Evolutionary conservation across 2,113 vertebrate genomes (phyloP), one percentile per base, ranked within the genome.

Genomic region (Mesoclemmys tuberculata): DNA sequence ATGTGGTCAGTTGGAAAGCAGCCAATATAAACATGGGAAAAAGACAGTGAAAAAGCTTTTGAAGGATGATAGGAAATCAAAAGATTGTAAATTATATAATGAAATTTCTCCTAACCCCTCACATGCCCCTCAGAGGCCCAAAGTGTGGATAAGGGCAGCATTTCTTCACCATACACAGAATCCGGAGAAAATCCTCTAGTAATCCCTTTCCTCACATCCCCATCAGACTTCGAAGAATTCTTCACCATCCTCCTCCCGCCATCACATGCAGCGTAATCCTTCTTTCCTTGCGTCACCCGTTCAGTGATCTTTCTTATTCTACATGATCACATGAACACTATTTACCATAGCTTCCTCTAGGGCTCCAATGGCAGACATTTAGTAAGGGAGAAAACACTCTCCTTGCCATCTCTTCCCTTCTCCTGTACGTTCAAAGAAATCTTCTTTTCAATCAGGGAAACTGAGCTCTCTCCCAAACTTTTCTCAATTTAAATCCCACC

Each of bases 181-280:
- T 46, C 71, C 35, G 79, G 82, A 79, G 90, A n/a, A 56, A 90
- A 87, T 94, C 89, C 87, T 80, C 94, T 79, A 90, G 56, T 55
- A 88, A 96, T 93, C 96, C 85, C n/a, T 64, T 84, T 77, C 79
- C 85, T 89, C 75, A 35, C 80, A 27, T n/a, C 82, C 29, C 26
- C 4, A 93, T 82, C 92, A 52, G 82, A 71, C 83, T 16, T 35
- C 84, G 78, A 35, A 1, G 8, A 49, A 54, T 54, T 54, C 31
- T 81, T 81, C 75, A 91, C 93, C 93, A 46, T 52, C 88, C 91
- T 95, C 83, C 84, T 83, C n/a, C 95, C 92, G 93, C 92, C 55
- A 85, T 96, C 96, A 97, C 96, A 52, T n/a, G 64, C 49, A 26
- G 88, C 79, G 77, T 96, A 96, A 97, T 94, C 94, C 94, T 58